phyloP scores from a whole-genome alignment of 2,797 vertebrate species.

The Lithobates sylvaticus region DNA sequence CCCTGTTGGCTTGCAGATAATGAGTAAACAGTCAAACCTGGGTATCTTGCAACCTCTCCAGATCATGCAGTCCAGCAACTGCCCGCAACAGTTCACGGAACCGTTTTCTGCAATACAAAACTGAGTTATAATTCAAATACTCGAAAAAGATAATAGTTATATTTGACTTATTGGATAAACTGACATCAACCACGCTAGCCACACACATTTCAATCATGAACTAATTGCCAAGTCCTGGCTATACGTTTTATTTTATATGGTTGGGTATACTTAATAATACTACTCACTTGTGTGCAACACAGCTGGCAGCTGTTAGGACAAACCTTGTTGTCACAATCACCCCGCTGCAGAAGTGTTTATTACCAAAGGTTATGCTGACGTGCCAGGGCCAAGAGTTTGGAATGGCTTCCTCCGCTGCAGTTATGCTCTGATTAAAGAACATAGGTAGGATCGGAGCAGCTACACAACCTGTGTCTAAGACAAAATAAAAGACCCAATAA shows the following conservation, averaged over 20 bases:
- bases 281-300: conserved; percentile 63
- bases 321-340: conserved; percentile 63
- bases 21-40: conserved; percentile 61
- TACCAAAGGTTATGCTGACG: conserved; percentile 67
- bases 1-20: not conserved
- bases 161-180: too few species aligned
- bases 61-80: conserved; percentile 65
- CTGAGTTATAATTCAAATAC: not conserved
- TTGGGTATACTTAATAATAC: not conserved
- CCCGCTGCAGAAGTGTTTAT: conserved; percentile 67
- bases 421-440: conserved; percentile 67
- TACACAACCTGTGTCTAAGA: conserved; percentile 60
- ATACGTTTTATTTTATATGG: too few species aligned
- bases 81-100: conserved; percentile 62
- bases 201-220: too few species aligned
- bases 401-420: conserved; percentile 66
- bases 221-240: too few species aligned
- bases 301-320: conserved; percentile 67
- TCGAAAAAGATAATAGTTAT: not conserved
- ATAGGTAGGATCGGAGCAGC: conserved; percentile 55
- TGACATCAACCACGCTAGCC: too few species aligned
- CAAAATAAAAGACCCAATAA: conserved; percentile 22
- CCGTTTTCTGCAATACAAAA: conserved; percentile 43
- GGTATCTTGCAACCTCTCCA: conserved; percentile 55
- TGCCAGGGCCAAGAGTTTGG: conserved; percentile 71